Evolutionary conservation across 2,113 vertebrate genomes (phyloP).

Genomic region (Balaenoptera acutorostrata): DNA sequence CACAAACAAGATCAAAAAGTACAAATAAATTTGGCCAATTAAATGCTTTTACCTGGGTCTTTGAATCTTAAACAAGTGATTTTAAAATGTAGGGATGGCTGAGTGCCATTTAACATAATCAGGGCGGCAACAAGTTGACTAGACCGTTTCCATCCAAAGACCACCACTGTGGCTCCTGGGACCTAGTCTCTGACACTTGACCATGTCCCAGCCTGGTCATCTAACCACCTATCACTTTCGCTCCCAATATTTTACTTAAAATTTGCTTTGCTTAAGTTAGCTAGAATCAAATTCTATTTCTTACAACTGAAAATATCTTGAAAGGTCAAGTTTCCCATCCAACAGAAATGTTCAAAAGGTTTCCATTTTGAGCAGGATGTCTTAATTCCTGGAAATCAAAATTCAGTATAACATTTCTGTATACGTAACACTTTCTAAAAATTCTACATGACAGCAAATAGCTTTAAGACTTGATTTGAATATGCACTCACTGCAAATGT

Average conservation of each 20-base stretch:
- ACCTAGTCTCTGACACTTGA: neutral
- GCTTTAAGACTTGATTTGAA: neutral
- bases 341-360: neutral
- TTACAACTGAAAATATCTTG: neutral
- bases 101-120: neutral
- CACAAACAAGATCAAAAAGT: neutral
- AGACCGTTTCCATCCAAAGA: neutral
- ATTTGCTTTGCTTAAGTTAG: neutral
- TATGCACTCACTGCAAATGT: neutral
- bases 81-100: neutral
- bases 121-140: neutral
- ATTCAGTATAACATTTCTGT: neutral
- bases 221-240: neutral
- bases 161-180: neutral
- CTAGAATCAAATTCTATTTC: neutral
- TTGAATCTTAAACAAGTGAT: neutral
- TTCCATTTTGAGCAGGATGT: neutral
- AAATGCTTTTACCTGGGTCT: neutral
- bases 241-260: neutral
- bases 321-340: neutral
- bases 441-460: neutral
- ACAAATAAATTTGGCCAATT: neutral
- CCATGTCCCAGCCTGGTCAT: neutral
- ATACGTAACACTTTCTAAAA: neutral
- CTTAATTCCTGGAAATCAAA: neutral